Evolutionary conservation across 2,797 vertebrate genomes (phyloP).

Genomic region (Fistularia tabacaria): DNA sequence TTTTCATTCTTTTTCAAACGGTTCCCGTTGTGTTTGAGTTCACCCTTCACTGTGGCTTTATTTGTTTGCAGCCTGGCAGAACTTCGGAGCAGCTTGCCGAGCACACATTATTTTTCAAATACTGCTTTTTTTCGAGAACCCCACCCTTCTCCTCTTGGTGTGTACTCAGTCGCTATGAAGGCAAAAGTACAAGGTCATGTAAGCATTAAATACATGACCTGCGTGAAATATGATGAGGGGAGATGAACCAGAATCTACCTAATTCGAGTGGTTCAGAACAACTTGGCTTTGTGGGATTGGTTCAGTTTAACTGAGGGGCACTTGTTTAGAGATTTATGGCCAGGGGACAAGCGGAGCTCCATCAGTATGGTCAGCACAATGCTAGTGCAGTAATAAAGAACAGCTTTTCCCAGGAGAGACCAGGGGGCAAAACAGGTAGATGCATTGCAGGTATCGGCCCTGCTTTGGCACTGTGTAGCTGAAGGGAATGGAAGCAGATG

Average conservation of each 20-base stretch:
- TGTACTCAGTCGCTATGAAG: too few relatives aligned
- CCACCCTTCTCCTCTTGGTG: too few relatives aligned
- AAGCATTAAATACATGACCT: too few relatives aligned
- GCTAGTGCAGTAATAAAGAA: slow-evolving; percentile 32
- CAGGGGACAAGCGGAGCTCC: slow-evolving; percentile 33
- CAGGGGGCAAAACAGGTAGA: slow-evolving; percentile 36
- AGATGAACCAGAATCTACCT: too few relatives aligned
- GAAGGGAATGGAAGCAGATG: slow-evolving; percentile 53
- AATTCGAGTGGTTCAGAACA: too few relatives aligned
- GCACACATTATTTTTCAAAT: slow-evolving; percentile 36
- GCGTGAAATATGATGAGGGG: too few relatives aligned
- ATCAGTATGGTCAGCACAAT: slow-evolving; percentile 48
- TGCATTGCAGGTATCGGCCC: slow-evolving; percentile 8
- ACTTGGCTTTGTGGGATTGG: slow-evolving; percentile 15
- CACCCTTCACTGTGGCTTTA: not conserved
- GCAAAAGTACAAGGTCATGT: too few relatives aligned
- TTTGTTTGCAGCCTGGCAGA: slow-evolving; percentile 19
- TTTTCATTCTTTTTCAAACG: slow-evolving; percentile 12
- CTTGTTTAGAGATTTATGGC: slow-evolving; percentile 43
- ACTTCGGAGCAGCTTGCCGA: slow-evolving; percentile 14
- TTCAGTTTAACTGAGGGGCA: slow-evolving; percentile 10
- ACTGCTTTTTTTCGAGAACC: not conserved
- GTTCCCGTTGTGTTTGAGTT: slow-evolving; percentile 13
- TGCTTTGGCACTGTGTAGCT: slow-evolving; percentile 25
- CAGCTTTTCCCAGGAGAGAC: slow-evolving; percentile 33